Evolutionary conservation across 92 coral and sea anemone genomes (phyloP), one percentile per base, ranked within the genome.

Genomic region (Paramuricea clavata): DNA sequence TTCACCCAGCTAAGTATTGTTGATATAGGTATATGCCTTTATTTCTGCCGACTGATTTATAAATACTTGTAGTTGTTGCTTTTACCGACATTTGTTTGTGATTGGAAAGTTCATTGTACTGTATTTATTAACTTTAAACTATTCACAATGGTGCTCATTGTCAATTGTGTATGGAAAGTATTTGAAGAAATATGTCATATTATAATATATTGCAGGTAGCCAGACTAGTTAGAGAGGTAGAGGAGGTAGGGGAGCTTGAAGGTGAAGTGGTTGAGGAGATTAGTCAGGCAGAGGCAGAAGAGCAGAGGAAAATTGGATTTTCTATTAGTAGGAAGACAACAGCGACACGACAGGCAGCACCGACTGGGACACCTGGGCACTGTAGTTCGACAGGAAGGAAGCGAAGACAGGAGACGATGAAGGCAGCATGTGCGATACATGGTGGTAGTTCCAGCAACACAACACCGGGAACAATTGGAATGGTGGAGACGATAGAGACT

Each of bases 401-500:
- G 69, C 69, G 69, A 1, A 61, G 69, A 23, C 27, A 61, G 69
- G 69, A 61, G 17, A 61, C 69, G 17, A 15, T 61, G 35, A 27
- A 61, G 69, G 69, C 69, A 61, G 69, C 69, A 6, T 59, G 68
- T 59, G 22, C 22, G 15, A 59, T 59, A 4, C 7, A 59, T 26
- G 68, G 68, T 7, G 68, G 68, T 5, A 59, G 68, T 59, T 56
- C 27, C 3, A 23, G 5, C 4, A 2, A 2, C 12, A 56, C 64
- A 2, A 56, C 21, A 56, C 64, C 64, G 64, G 64, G 5, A 56
- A 56, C 64, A 17, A 56, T 56, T 11, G 64, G 64, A 17, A 56
- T 56, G 64, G 64, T 56, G 3, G 64, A 23, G 64, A 56, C 64
- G 5, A 2, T 56, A 11, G 64, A 56, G 64, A 17, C 27, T 2